Evolutionary conservation across 2,888 invertebrate species (phyloP).

Genomic region (Spisula subtruncata): DNA sequence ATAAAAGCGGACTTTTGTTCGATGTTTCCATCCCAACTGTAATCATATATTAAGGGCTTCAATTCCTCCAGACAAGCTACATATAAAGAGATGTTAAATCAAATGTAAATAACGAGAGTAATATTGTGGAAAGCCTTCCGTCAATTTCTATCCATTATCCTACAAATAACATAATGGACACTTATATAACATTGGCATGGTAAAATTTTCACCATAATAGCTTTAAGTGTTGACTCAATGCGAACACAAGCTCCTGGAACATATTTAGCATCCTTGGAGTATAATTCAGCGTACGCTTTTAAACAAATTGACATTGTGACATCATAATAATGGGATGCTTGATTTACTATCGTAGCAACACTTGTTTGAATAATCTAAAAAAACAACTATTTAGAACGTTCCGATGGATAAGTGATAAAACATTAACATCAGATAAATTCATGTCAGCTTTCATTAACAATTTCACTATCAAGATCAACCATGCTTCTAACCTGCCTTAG

Average conservation of each 20-base stretch:
- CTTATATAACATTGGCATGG: slow-evolving; percentile 28
- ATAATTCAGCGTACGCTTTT: slow-evolving; percentile 38
- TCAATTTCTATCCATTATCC: slow-evolving; percentile 42
- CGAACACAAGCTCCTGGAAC: slow-evolving; percentile 25
- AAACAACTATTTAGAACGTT: slow-evolving; percentile 35
- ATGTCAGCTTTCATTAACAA: slow-evolving; percentile 8
- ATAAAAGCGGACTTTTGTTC: not conserved
- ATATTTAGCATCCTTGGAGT: slow-evolving; percentile 23
- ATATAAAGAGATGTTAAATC: slow-evolving; percentile 18
- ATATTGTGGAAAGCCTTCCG: slow-evolving; percentile 29
- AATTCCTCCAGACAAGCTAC: not conserved
- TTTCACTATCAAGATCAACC: not conserved
- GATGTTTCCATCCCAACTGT: slow-evolving; percentile 8
- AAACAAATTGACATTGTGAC: slow-evolving; percentile 49
- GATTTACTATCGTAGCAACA: slow-evolving; percentile 43
- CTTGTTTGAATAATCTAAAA: slow-evolving; percentile 32
- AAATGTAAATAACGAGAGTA: slow-evolving; percentile 24
- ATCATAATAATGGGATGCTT: slow-evolving; percentile 43
- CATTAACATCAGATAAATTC: slow-evolving; percentile 33
- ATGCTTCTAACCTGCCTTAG: not conserved
- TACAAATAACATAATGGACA: slow-evolving; percentile 41
- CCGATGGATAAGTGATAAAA: slow-evolving; percentile 19
- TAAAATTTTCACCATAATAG: slow-evolving; percentile 42
- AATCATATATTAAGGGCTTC: slow-evolving; percentile 20
- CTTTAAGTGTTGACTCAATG: slow-evolving; percentile 37